These are phyloP conservation scores for Haliaeetus leucogaster DNA, from an alignment of 2,113 vertebrate genomes.

Conservation along the genomic window DNA sequence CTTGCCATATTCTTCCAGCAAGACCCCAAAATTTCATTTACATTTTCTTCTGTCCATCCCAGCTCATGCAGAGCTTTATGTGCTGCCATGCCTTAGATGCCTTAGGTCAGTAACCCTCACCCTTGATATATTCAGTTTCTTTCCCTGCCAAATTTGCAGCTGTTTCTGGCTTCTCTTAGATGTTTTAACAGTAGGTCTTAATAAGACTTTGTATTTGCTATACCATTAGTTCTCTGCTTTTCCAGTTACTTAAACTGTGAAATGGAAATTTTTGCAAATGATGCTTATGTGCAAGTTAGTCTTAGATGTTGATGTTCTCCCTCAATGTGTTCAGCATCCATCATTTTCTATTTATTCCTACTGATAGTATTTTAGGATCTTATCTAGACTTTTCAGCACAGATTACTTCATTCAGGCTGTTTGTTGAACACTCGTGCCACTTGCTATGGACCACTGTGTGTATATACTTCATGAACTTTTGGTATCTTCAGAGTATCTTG, in stretches of 20 bases:
- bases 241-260: background rate
- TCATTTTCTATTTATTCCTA: background rate
- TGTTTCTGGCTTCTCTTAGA: background rate
- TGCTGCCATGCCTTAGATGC: background rate
- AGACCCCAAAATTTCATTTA: background rate
- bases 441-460: background rate
- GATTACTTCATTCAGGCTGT: background rate
- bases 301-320: background rate
- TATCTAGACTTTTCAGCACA: background rate
- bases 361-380: background rate
- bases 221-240: background rate
- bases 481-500: background rate
- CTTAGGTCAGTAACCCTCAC: background rate
- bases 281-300: background rate
- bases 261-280: background rate
- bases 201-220: background rate
- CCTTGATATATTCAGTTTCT: background rate
- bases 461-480: background rate
- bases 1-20: background rate
- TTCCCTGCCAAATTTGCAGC: background rate
- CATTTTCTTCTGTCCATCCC: background rate
- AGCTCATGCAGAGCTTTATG: background rate
- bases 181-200: background rate
- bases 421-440: background rate
- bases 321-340: background rate